Evolutionary conservation across 2,113 vertebrate species (phyloP).

Genomic region (Spea bombifrons): DNA sequence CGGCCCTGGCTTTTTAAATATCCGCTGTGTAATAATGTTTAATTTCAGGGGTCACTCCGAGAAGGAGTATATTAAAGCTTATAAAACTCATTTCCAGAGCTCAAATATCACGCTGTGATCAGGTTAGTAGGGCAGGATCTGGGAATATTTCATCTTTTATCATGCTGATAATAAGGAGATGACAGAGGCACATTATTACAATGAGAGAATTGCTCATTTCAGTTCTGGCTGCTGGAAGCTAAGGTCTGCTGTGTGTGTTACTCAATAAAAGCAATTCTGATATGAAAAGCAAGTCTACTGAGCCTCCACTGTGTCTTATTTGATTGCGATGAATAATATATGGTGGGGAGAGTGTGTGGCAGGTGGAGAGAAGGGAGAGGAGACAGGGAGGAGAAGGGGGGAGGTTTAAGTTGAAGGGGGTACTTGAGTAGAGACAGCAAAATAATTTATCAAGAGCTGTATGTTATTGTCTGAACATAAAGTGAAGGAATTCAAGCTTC

Average conservation of each 20-base stretch:
- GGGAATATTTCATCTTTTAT: slow-evolving; percentile 99
- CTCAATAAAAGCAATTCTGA: slow-evolving; percentile 98
- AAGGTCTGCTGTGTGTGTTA: slow-evolving; percentile 77
- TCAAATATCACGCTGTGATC: slow-evolving; percentile 99
- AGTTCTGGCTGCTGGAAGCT: slow-evolving; percentile 88
- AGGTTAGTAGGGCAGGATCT: slow-evolving; percentile 99
- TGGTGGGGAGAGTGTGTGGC: slow-evolving; percentile 64
- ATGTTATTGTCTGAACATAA: slow-evolving; percentile 65
- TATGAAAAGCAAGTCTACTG: slow-evolving; percentile 94
- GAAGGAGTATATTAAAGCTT: slow-evolving; percentile 99
- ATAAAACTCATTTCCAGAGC: slow-evolving; percentile 99
- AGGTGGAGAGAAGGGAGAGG: slow-evolving; percentile 52
- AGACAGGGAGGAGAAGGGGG: slow-evolving; percentile 58
- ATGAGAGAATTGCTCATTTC: slow-evolving; percentile 99
- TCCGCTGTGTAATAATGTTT: slow-evolving; percentile 99
- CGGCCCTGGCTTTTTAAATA: slow-evolving; percentile 99
- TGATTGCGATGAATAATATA: slow-evolving; percentile 99
- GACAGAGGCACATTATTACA: slow-evolving; percentile 99
- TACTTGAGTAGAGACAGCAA: slow-evolving; percentile 64
- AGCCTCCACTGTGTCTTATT: slow-evolving; percentile 90
- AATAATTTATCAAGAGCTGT: slow-evolving; percentile 66
- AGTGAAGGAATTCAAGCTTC: slow-evolving; percentile 55
- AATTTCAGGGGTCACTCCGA: slow-evolving; percentile 99
- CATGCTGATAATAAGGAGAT: slow-evolving; percentile 99
- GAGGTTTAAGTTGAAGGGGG: slow-evolving; percentile 69